Evolutionary conservation across 2,113 vertebrate genomes (phyloP).

Genomic region (Ceuthmochares aereus): DNA sequence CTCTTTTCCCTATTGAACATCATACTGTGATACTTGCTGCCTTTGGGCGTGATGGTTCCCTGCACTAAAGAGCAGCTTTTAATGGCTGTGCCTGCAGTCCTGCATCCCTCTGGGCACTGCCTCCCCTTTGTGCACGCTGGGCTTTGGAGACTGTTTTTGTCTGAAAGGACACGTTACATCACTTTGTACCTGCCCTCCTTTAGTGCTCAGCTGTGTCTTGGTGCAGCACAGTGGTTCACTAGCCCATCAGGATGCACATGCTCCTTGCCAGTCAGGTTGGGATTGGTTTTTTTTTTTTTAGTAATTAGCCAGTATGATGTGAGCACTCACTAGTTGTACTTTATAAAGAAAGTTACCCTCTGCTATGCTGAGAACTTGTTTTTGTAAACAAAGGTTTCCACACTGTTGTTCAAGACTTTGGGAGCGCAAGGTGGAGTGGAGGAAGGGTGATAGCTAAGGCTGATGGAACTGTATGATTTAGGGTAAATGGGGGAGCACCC

Average conservation of each 20-base stretch:
- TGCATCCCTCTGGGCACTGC: not conserved
- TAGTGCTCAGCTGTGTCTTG: rapidly evolving
- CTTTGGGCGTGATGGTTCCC: not conserved
- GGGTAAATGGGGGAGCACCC: not conserved
- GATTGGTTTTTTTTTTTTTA: not conserved
- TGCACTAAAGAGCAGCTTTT: not conserved
- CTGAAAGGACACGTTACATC: not conserved
- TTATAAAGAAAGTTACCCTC: not conserved
- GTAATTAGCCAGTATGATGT: not conserved
- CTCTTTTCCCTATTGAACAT: not conserved
- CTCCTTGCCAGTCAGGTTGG: not conserved
- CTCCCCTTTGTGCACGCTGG: not conserved
- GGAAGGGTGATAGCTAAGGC: not conserved
- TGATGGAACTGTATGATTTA: not conserved
- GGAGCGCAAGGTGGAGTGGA: not conserved
- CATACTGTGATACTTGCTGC: not conserved
- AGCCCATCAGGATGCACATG: not conserved
- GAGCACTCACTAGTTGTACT: not conserved
- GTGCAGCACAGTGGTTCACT: rapidly evolving
- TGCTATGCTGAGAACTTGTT: rapidly evolving
- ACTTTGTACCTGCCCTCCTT: rapidly evolving
- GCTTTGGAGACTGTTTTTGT: rapidly evolving
- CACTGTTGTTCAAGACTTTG: not conserved
- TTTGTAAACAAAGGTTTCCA: not conserved
- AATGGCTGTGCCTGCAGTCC: not conserved